These are phyloP conservation scores for Omphaloscelis lunosa DNA, from an alignment of 2,888 invertebrate genomes.

Conservation along the genomic window DNA sequence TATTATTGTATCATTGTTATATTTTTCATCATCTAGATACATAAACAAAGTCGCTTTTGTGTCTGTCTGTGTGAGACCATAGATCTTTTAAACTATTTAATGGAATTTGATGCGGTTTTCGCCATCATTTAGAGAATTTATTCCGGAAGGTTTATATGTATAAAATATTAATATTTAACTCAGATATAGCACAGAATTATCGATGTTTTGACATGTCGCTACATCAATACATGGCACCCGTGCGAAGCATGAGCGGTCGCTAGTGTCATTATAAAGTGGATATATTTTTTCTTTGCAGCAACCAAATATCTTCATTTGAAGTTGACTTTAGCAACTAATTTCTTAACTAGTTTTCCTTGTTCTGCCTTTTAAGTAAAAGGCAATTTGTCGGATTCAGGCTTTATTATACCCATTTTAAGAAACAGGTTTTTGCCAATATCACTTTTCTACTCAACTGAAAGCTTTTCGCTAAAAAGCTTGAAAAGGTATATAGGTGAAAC, in stretches of 20 bases:
- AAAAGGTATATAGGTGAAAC: constrained; percentile 19
- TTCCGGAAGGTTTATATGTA: neutral
- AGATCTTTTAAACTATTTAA: neutral
- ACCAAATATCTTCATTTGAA: neutral
- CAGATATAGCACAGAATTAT: neutral
- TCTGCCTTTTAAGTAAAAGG: neutral
- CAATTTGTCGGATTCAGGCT: neutral
- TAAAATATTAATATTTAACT: neutral
- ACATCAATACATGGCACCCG: neutral
- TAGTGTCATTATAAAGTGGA: neutral
- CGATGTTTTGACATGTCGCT: neutral
- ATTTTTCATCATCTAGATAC: neutral
- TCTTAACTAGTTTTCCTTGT: neutral
- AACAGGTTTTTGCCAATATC: neutral
- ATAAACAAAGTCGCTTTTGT: neutral
- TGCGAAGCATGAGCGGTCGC: neutral
- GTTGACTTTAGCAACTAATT: neutral
- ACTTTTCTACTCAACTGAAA: neutral
- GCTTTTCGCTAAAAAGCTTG: constrained; percentile 23
- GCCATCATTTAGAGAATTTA: too few species aligned
- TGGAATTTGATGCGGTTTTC: neutral
- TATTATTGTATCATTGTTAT: too few species aligned
- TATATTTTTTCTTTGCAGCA: neutral
- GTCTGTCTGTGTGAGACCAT: neutral
- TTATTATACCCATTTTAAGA: neutral